Percentiles rank a stretch among this genome's conserved stretches.
These are phyloP conservation scores for Andrena marginata DNA, from an alignment of 2,888 invertebrate species.

Conservation along the genomic window DNA sequence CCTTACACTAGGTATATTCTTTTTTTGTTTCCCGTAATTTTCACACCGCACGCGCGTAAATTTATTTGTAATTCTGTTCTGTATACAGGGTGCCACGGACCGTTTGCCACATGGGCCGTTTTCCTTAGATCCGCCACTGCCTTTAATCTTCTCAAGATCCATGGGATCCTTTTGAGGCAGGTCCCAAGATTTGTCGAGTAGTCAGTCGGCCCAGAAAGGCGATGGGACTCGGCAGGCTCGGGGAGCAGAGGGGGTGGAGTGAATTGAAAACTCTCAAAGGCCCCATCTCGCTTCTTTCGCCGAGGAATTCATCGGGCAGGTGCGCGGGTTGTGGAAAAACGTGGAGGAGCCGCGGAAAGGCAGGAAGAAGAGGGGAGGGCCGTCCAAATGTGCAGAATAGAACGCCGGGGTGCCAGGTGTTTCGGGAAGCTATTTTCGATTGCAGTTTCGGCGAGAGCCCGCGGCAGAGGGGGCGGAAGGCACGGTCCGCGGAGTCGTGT, in stretches of 20 bases:
- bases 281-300: too few relatives aligned
- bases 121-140: neutral
- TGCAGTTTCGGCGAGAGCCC: constrained; percentile 73
- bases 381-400: constrained; percentile 62
- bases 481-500: constrained; percentile 69
- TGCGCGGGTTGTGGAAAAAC: constrained; percentile 50
- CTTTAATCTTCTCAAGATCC: neutral
- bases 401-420: constrained; percentile 78
- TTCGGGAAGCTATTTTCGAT: constrained; percentile 78
- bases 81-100: too few relatives aligned
- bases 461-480: constrained; percentile 56
- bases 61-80: too few relatives aligned
- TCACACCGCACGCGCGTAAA: too few relatives aligned
- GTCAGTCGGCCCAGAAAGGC: neutral
- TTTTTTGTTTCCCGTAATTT: too few relatives aligned
- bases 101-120: too few relatives aligned
- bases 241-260: neutral
- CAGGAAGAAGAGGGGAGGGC: neutral
- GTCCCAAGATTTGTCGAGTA: neutral
- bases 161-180: neutral
- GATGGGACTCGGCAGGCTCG: too few relatives aligned
- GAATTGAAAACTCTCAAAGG: constrained; percentile 6
- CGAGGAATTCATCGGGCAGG: constrained; percentile 53
- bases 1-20: too few relatives aligned
- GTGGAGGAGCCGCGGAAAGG: neutral